phyloP scores from a whole-genome alignment of 2,113 vertebrate species.

The Indicator maculatus region DNA sequence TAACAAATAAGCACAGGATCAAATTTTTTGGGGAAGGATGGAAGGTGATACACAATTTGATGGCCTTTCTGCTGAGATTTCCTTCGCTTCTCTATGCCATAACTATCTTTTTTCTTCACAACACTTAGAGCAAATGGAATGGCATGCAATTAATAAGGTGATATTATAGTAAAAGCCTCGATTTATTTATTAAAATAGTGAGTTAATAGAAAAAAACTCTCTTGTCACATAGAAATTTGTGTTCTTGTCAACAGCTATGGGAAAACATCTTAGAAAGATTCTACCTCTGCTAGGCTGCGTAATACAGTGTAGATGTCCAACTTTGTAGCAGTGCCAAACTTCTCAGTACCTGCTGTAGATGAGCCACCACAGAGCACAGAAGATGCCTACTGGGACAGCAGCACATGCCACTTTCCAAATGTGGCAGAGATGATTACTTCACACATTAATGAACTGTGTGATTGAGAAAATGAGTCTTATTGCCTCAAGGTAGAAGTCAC shows the following conservation, averaged over 20 bases:
- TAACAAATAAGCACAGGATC: background rate
- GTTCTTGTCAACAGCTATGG: background rate
- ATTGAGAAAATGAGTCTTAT: background rate
- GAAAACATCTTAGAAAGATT: background rate
- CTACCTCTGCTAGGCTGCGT: background rate
- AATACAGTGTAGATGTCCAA: accelerated
- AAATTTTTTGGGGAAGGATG: background rate
- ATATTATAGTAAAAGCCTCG: background rate
- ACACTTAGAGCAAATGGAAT: background rate
- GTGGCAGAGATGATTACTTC: background rate
- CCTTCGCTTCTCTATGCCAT: background rate
- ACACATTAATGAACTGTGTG: background rate
- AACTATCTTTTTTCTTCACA: background rate
- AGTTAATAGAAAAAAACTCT: background rate
- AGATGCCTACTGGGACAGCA: background rate
- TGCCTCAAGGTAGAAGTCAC: background rate
- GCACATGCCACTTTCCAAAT: background rate
- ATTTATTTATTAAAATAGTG: background rate
- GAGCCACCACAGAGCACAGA: background rate
- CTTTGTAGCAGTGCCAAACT: background rate
- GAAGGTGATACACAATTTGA: background rate
- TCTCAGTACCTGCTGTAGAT: background rate
- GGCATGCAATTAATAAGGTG: background rate
- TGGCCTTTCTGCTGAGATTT: background rate
- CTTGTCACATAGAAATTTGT: background rate